These are phyloP conservation scores for Pagrus major DNA, from an alignment of 2,113 vertebrate genomes.

Conservation along the genomic window DNA sequence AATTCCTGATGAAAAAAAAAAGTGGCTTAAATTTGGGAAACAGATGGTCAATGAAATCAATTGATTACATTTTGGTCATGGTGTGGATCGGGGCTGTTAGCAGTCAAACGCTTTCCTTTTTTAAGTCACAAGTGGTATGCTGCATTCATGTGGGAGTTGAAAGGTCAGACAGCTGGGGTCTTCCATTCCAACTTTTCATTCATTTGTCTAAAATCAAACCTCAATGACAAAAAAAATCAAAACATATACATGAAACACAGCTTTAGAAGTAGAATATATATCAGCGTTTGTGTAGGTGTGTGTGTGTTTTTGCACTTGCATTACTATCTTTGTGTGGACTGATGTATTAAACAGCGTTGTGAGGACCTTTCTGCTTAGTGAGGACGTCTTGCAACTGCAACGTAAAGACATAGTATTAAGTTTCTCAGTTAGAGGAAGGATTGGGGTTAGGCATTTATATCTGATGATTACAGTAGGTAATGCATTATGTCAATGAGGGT, in stretches of 20 bases:
- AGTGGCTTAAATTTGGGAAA: not conserved
- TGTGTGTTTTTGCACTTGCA: constrained; percentile 7
- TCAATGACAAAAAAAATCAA: not conserved
- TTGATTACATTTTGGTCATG: not conserved
- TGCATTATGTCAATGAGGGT: too few species aligned
- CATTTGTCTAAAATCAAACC: not conserved
- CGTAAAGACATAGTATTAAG: too few species aligned
- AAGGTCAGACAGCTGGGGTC: not conserved
- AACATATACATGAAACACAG: not conserved
- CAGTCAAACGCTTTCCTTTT: not conserved
- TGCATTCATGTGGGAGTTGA: not conserved
- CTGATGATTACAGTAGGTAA: too few species aligned
- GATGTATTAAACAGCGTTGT: too few species aligned
- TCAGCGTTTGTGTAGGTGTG: not conserved
- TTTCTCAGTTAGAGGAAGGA: too few species aligned
- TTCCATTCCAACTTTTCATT: not conserved
- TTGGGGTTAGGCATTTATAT: too few species aligned
- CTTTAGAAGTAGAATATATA: too few species aligned
- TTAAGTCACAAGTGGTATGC: not conserved
- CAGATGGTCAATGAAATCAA: not conserved
- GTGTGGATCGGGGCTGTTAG: not conserved
- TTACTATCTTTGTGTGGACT: too few species aligned
- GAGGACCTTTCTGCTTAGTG: too few species aligned
- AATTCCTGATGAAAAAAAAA: not conserved
- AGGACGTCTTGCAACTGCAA: too few species aligned